Percentiles rank a stretch among this genome's conserved stretches.
phyloP scores from a whole-genome alignment of 2,797 vertebrate species.

The Leucoraja ocellata region DNA sequence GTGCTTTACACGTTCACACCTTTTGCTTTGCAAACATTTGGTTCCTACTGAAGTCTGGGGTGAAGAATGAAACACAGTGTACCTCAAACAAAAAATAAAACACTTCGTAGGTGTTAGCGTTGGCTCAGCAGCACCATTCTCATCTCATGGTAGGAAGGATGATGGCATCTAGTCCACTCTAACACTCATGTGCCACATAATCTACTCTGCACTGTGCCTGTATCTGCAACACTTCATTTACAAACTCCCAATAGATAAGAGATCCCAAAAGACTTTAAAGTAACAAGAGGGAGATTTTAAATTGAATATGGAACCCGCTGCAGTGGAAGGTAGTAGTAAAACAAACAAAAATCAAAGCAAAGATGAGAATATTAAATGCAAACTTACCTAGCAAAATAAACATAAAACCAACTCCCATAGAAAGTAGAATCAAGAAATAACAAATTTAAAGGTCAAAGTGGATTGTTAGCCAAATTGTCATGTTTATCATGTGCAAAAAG shows the following conservation, averaged over 20 bases:
- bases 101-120: neutral
- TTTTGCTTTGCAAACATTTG: neutral
- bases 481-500: neutral
- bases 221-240: neutral
- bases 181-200: neutral
- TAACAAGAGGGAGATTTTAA: neutral
- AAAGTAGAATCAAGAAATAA: neutral
- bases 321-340: no score
- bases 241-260: neutral
- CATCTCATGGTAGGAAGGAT: neutral
- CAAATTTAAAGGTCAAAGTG: neutral
- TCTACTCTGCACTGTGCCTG: neutral
- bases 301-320: neutral
- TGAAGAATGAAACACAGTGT: constrained; percentile 16
- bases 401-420: neutral
- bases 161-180: neutral
- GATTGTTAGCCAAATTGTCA: neutral
- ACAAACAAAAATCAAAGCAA: neutral
- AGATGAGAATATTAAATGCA: neutral
- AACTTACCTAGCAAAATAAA: neutral
- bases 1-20: constrained; percentile 6
- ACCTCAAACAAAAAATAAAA: constrained; percentile 11
- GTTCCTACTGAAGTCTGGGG: neutral
- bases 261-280: neutral
- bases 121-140: neutral